These are phyloP conservation scores for Xestia ashworthii DNA, from an alignment of 2,888 invertebrate species.

Conservation along the genomic window DNA sequence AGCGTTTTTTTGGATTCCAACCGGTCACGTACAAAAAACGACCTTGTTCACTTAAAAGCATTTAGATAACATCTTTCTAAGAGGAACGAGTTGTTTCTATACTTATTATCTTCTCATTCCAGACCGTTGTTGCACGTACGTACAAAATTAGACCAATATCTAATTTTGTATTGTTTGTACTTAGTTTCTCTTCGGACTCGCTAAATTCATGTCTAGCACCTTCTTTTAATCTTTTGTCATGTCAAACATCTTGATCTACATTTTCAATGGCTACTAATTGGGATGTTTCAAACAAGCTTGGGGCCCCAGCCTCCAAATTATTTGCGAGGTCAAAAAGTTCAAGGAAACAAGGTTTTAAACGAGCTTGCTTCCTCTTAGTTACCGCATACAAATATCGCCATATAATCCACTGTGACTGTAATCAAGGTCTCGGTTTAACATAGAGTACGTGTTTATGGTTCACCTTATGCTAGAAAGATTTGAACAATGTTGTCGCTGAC, in stretches of 20 bases:
- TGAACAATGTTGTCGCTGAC: not conserved
- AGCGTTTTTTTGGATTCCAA: constrained; percentile 47
- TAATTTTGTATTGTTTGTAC: not conserved
- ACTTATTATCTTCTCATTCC: constrained; percentile 19
- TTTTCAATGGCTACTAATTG: constrained; percentile 50
- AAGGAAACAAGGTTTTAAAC: constrained; percentile 59
- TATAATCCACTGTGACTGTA: constrained; percentile 48
- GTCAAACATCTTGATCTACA: constrained; percentile 20
- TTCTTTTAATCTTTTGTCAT: constrained; percentile 17
- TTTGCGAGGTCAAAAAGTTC: constrained; percentile 64
- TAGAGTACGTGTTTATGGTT: not conserved
- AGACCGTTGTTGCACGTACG: not conserved
- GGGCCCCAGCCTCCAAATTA: constrained; percentile 39
- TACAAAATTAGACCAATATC: constrained; percentile 3
- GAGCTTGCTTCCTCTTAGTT: constrained; percentile 61
- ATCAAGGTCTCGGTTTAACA: constrained; percentile 50
- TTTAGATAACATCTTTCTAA: constrained; percentile 58
- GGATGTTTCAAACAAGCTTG: constrained; percentile 30
- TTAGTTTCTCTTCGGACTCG: not conserved
- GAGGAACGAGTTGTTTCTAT: constrained; percentile 44
- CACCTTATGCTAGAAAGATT: not conserved
- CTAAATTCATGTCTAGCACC: not conserved
- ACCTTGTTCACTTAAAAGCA: constrained; percentile 55
- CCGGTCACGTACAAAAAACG: constrained; percentile 53
- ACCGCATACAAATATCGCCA: constrained; percentile 53